Evolutionary conservation across 2,888 invertebrate genomes (phyloP).

Genomic region (Phragmatobia fuliginosa): DNA sequence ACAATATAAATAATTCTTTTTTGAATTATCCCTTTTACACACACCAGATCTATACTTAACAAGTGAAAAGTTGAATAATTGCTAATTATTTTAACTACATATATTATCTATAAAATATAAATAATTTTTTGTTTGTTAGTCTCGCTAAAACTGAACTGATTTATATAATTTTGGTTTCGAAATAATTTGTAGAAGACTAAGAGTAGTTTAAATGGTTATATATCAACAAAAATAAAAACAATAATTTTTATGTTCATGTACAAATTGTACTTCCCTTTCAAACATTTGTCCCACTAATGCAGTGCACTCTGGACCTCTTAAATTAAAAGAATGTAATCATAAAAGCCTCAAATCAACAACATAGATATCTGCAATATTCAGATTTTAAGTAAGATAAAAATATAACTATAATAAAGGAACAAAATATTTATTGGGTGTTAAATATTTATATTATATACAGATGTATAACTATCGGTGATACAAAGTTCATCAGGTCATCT

Average conservation of each 20-base stretch:
- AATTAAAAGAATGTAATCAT: not conserved
- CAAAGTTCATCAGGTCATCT: not conserved
- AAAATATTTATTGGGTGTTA: not conserved
- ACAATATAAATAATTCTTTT: not conserved
- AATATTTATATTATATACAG: not conserved
- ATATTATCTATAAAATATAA: constrained; percentile 8
- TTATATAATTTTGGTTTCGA: not conserved
- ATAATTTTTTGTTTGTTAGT: not conserved
- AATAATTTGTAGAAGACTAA: not conserved
- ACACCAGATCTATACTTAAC: not conserved
- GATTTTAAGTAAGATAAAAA: not conserved
- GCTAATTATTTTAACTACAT: constrained; percentile 14
- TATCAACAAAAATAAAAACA: too few species aligned
- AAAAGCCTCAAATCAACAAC: not conserved
- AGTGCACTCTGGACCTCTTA: not conserved
- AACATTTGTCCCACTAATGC: not conserved
- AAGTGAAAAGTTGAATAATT: constrained; percentile 21
- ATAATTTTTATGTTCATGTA: not conserved
- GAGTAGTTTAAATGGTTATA: too few species aligned
- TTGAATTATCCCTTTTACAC: not conserved
- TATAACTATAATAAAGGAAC: not conserved
- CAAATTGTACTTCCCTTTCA: not conserved
- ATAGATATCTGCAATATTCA: too few species aligned
- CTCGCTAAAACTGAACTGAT: not conserved
- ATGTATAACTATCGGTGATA: not conserved